A percentile compares a stretch with the other conserved stretches of the same genome.
Evolutionary conservation across 1,140 invertebrate species (phyloP).

Genomic region (Pantala flavescens): DNA sequence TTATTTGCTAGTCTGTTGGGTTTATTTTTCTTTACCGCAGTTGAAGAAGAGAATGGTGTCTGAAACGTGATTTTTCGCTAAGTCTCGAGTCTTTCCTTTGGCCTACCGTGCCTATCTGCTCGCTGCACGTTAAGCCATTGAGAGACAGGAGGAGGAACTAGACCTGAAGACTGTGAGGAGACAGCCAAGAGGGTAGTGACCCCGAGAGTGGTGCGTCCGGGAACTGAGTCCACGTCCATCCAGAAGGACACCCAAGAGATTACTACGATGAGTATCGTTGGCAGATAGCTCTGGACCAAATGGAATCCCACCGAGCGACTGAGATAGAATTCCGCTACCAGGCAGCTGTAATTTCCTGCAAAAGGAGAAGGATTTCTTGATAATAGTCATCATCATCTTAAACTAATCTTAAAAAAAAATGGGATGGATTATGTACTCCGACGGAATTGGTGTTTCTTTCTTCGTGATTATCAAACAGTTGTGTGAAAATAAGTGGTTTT

Average conservation of each 20-base stretch:
- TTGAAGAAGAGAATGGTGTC: too few species aligned
- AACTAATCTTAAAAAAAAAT: too few species aligned
- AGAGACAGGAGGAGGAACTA: background rate
- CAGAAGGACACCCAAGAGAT: constrained; percentile 58
- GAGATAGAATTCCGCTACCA: constrained; percentile 45
- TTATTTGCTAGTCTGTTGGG: too few species aligned
- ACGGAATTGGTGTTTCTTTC: background rate
- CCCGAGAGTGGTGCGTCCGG: constrained; percentile 48
- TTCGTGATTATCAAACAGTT: background rate
- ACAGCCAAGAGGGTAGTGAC: constrained; percentile 52
- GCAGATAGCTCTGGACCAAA: constrained; percentile 52
- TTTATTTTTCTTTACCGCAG: too few species aligned
- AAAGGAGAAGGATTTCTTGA: background rate
- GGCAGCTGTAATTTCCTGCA: constrained; percentile 49
- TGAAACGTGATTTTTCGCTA: too few species aligned
- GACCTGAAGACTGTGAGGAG: constrained; percentile 42
- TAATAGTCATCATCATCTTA: background rate
- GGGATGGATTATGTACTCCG: too few species aligned
- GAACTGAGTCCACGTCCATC: constrained; percentile 55
- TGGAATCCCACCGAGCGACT: constrained; percentile 48
- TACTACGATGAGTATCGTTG: constrained; percentile 53
- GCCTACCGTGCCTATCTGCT: background rate
- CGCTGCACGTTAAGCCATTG: constrained; percentile 4
- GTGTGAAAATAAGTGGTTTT: background rate
- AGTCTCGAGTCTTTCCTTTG: background rate